Percentiles rank a stretch among this genome's conserved stretches.
phyloP scores from a whole-genome alignment of 2,113 vertebrate species.

The Plecturocebus donacophilus region DNA sequence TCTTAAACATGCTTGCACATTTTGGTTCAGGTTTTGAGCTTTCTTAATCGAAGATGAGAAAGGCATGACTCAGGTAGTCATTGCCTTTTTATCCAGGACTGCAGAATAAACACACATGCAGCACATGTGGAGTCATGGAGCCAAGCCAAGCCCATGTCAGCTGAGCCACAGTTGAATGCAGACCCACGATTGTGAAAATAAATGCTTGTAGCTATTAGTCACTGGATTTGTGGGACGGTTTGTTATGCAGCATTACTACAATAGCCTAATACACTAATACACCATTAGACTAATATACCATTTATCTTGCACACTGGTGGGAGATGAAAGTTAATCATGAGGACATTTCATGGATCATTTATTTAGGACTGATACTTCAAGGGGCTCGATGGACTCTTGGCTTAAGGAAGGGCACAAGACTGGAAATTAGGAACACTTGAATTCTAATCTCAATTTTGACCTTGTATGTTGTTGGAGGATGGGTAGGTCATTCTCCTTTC shows the following conservation, averaged over 20 bases:
- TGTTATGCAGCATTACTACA: background rate
- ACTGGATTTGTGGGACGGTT: background rate
- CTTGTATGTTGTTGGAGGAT: background rate
- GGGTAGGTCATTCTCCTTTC: background rate
- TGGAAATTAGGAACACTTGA: background rate
- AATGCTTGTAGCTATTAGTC: background rate
- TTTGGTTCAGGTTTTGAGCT: background rate
- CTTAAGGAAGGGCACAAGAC: background rate
- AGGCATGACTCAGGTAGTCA: background rate
- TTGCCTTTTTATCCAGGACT: background rate
- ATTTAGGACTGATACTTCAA: background rate
- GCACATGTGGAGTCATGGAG: background rate
- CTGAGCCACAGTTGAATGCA: background rate
- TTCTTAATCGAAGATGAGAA: background rate
- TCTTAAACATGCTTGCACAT: background rate
- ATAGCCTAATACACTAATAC: too few relatives aligned
- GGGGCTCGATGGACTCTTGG: background rate
- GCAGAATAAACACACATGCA: background rate
- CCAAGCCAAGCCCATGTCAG: background rate
- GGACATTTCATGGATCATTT: background rate
- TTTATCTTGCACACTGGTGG: background rate
- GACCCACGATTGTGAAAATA: background rate
- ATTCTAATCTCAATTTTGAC: background rate
- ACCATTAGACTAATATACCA: background rate
- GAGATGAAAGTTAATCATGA: background rate